A percentile compares a stretch with the other conserved stretches of the same genome.
These are phyloP conservation scores for Pseudochaenichthys georgianus DNA, from an alignment of 2,797 vertebrate species.

Conservation along the genomic window DNA sequence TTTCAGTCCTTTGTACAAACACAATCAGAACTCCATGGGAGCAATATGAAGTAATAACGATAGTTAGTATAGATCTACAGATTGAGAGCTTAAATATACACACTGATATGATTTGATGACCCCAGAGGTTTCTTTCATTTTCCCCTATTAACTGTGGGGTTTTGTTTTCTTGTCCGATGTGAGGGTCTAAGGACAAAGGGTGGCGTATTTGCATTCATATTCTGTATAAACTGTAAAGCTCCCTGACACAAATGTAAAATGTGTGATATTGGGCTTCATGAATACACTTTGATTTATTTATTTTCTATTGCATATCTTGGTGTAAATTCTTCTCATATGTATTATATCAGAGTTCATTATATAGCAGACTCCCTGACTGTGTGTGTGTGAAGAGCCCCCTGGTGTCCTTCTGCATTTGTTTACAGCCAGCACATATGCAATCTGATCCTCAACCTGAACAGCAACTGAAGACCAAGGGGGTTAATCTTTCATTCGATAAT, in stretches of 20 bases:
- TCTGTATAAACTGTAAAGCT: no score
- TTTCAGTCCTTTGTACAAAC: neutral
- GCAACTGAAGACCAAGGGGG: neutral
- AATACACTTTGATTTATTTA: no score
- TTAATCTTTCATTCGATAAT: conserved; percentile 18
- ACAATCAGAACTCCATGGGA: neutral
- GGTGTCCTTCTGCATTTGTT: neutral
- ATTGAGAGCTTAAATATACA: neutral
- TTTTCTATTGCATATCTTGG: neutral
- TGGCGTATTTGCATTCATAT: no score
- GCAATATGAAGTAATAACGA: no score
- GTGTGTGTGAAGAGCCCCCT: neutral
- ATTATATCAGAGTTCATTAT: neutral
- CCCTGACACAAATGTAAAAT: no score
- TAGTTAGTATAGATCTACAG: neutral
- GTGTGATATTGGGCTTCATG: no score
- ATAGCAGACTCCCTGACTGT: neutral
- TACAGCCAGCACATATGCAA: neutral
- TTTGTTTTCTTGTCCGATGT: no score
- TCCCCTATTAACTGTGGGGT: no score
- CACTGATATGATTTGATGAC: no score
- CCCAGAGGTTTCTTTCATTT: no score
- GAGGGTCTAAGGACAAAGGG: no score
- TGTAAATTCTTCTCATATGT: neutral
- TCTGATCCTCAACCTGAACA: neutral